Evolutionary conservation across 2,888 invertebrate species (phyloP), one percentile per base, ranked within the genome.

Genomic region (Drosophila longiperda): DNA sequence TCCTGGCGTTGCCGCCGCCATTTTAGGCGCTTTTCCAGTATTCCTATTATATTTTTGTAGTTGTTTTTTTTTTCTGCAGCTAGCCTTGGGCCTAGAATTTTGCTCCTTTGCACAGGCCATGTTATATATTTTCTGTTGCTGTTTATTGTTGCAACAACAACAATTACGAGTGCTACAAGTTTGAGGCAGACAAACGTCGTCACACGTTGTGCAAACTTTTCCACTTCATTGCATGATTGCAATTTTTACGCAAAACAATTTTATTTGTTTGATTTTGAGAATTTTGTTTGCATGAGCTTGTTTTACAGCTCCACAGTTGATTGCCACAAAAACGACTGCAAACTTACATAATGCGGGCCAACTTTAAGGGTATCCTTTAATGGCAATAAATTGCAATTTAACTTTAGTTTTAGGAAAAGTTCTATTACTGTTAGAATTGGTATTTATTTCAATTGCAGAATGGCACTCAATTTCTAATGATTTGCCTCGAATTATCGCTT

Each of bases 171-270:
- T 29, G 54, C 61, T 36, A 64, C 66, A 66, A 78, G 73, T 83
- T 80, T 87, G 77, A 72, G 63, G 55, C 73, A 81, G 77, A 77
- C 82, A 79, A 77, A 81, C 75, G 79, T 83, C 75, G 77, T 66
- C 78, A 74, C 85, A 86, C 86, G 87, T 85, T 87, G 80, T 73
- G 83, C 82, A 86, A 86, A 86, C 86, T 86, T 86, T 86, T 87
- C 80, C 83, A 85, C 85, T 86, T 87, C 87, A 87, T 86, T 83
- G 86, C 83, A 85, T 80, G 85, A 86, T 86, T 86, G 85, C 85
- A 86, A 85, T 85, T 85, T 83, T 85, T 84, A 87, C 84, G 85
- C 87, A 87, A 87, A 86, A 87, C 85, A 83, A 86, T 84, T 87
- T 87, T 82, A 86, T 87, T 87, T 86, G 80, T 61, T 82, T 87